Conservation (phyloP, 2,888 invertebrate species). For the Drosophila suboccidentalis region DNA sequence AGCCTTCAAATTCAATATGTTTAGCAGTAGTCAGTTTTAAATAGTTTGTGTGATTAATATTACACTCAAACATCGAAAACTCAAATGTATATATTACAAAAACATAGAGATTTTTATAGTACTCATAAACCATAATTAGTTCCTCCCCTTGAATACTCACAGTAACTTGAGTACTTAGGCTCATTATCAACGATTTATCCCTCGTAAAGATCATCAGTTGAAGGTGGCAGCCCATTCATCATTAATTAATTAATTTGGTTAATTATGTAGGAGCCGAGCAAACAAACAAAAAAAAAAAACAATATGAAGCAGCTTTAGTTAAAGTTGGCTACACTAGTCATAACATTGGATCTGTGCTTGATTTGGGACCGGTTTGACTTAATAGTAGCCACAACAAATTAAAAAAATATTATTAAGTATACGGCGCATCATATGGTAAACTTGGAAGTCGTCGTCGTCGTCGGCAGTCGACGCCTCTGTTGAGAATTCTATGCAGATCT, state of each 20-base stretch:
- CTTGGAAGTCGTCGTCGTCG: conserved; percentile 16
- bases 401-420: conserved; percentile 46
- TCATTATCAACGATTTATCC: conserved; percentile 22
- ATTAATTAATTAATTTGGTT: conserved; percentile 29
- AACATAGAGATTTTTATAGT: neutral
- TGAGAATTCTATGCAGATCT: conserved; percentile 68
- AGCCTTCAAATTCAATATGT: neutral
- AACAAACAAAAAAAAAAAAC: conserved; percentile 15
- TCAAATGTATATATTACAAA: neutral
- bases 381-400: conserved; percentile 39
- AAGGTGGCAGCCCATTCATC: conserved; percentile 29
- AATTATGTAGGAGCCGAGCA: conserved; percentile 25
- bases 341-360: conserved; percentile 16
- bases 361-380: conserved; percentile 51
- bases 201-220: conserved; percentile 1
- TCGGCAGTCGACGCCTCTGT: conserved; percentile 22
- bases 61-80: no score
- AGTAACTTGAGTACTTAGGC: neutral
- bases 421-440: conserved; percentile 46
- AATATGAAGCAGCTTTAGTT: conserved; percentile 28
- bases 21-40: neutral
- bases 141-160: neutral
- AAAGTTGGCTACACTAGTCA: conserved; percentile 12
- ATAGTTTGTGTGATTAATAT: no score
- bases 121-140: conserved; percentile 3